A percentile compares a stretch with the other conserved stretches of the same genome.
Evolutionary conservation across 2,888 invertebrate genomes (phyloP).

Genomic region (Leucophenga montana): DNA sequence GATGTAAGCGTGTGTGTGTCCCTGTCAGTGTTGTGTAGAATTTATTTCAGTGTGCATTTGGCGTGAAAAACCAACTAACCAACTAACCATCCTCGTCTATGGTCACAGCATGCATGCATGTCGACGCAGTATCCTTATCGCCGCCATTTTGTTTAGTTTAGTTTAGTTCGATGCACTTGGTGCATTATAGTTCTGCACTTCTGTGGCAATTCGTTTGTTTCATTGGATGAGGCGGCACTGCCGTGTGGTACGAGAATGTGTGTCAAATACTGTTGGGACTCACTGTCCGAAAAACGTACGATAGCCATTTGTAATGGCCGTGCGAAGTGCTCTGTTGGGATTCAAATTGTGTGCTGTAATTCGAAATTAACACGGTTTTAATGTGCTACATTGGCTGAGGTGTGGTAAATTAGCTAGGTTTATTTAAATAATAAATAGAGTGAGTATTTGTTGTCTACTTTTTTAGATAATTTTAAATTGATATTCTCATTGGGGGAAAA

Average conservation of each 20-base stretch:
- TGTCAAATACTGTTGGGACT: slow-evolving; percentile 42
- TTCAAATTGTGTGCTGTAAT: slow-evolving; percentile 60
- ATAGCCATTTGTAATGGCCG: slow-evolving; percentile 47
- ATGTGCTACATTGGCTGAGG: slow-evolving; percentile 36
- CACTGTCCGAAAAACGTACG: slow-evolving; percentile 12
- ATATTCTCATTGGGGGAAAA: too few relatives aligned
- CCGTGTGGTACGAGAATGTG: slow-evolving; percentile 40
- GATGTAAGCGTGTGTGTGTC: background rate
- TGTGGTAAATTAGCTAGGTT: background rate
- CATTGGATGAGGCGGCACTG: background rate
- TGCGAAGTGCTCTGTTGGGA: slow-evolving; percentile 45
- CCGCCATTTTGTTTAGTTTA: background rate
- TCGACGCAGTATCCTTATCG: background rate
- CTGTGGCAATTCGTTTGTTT: background rate
- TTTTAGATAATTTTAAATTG: too few relatives aligned
- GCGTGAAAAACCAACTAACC: background rate
- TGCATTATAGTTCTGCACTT: background rate
- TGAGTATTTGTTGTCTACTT: too few relatives aligned
- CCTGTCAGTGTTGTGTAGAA: background rate
- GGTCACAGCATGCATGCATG: slow-evolving; percentile 1
- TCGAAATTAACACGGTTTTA: slow-evolving; percentile 68
- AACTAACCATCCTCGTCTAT: background rate
- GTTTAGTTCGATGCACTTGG: background rate
- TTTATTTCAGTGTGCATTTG: background rate
- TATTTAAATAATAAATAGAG: too few relatives aligned